Evolutionary conservation across 2,888 invertebrate species (phyloP), one percentile per base, ranked within the genome.

Genomic region (Eulithis prunata): DNA sequence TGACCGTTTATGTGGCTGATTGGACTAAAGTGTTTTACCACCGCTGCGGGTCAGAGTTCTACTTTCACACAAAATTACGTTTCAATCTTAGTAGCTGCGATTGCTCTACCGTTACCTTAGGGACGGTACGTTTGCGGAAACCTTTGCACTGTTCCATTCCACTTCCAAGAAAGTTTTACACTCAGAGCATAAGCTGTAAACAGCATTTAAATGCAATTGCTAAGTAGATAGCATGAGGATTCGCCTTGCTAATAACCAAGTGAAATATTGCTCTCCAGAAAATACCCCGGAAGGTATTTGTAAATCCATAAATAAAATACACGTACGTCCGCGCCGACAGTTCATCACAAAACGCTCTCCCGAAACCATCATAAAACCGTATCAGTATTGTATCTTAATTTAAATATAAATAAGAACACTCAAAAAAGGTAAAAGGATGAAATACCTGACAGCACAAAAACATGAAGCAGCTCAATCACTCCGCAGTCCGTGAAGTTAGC

Each of bases 391-490:
- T 80, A 78, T 80, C 78, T 80, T 80, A 76, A 79, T 81, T 84
- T 78, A 81, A 84, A 82, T 81, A 80, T 82, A 82, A 81, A 81
- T 78, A 80, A 80, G 77, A 79, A 78, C 73, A 74, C 71, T 71
- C 72, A 80, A 83, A 80, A 84, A 80, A 73, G 69, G 72, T 74
- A 79, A 78, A 79, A 78, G 69, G 77, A 82, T 78, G 72, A 72
- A 81, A 83, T 80, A 78, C 74, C 75, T 71, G 80, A 77, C 76
- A 80, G 80, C 77, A 78, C 76, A 78, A 81, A 81, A 85, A 84
- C 85, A 86, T 87, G 79, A 80, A 80, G 77, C 76, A 76, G 74
- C 80, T 87, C 89, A 88, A 88, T 88, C 86, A 85, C 79, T 82
- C 75, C 77, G 73, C 80, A 81, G 79, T 79, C 81, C 84, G 78